Base-by-base conservation (phyloP, 2,797 vertebrate genomes). In the Sebastes matsubarae region DNA sequence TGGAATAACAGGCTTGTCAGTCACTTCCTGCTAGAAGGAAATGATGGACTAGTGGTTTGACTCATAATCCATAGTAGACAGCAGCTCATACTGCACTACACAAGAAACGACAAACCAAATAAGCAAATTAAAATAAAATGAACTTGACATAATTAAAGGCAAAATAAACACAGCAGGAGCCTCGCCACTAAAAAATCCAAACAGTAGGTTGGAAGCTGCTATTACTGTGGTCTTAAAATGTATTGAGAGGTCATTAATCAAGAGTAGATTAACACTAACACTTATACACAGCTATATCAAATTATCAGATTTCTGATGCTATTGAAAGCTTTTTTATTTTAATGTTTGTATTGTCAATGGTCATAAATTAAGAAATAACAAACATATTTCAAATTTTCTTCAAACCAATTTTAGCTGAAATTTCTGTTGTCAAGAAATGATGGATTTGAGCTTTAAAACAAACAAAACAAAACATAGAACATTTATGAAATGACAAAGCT, bases 1-100 rank as follows among this genome's bases (percentile, higher is more conserved):
- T 80, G 30, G 50, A 84, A 64, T 57, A 72, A 80, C 73, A 30
- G 32, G 3, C 84, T 59, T 79, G 80, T 79, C 84, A 82, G 38
- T 81, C 80, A 83, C 42, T 74, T 72, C 25, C 29, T 68, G 42
- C 24, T n/a, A 24, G 16, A 67, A 54, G 61, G 83, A 8, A 58
- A 29, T 77, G 58, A 84, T 59, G 38, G 57, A 58, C 54, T 38
- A 2, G 1, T 38, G 5, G 8, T 81, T 67, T 67, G 46, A 80
- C 59, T 88, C 70, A 73, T 80, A 77, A 69, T 72, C 38, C 59
- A 68, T 36, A n/a, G 29, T 5, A 79, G 73, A 77, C 68, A 68
- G 63, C 29, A 38, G 75, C 61, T 68, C 52, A 52, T 50, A 64
- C 55, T 50, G 54, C 29, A 42, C 5, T 30, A 57, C 73, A 78